Conservation (phyloP, 2,113 vertebrate genomes). For the Cariama cristata region DNA sequence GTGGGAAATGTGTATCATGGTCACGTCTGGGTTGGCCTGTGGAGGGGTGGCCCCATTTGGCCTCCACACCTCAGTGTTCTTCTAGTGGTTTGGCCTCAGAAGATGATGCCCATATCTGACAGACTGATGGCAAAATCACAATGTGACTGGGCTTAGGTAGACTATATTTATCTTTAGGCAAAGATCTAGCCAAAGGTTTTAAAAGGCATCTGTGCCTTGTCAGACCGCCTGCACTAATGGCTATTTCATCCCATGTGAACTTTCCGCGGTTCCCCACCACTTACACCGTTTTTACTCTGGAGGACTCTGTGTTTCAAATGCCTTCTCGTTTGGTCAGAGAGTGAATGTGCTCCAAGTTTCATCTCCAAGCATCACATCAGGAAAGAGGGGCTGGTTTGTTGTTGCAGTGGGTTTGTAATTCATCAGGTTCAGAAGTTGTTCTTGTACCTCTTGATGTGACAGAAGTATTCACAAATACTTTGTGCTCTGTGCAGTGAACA, state of each 20-base stretch:
- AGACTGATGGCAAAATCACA: neutral
- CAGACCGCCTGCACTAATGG: neutral
- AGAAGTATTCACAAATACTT: neutral
- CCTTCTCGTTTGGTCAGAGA: neutral
- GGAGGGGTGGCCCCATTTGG: neutral
- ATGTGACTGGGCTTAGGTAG: neutral
- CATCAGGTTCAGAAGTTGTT: neutral
- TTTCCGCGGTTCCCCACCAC: neutral
- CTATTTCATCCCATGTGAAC: neutral
- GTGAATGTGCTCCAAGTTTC: neutral
- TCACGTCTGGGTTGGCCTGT: neutral
- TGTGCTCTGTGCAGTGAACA: neutral
- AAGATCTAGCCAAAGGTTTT: neutral
- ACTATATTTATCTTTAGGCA: neutral
- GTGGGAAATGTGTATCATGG: neutral
- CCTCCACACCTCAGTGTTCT: neutral
- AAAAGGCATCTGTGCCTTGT: neutral
- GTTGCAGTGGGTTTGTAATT: neutral
- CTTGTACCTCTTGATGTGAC: neutral
- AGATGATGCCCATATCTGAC: neutral
- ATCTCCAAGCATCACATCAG: fast-evolving
- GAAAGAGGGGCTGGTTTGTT: neutral
- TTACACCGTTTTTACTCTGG: fast-evolving
- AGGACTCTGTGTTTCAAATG: neutral
- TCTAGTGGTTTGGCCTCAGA: neutral